Evolutionary conservation across 2,888 invertebrate genomes (phyloP), one percentile per base, ranked within the genome.

Genomic region (Drosophila fulvimacula): DNA sequence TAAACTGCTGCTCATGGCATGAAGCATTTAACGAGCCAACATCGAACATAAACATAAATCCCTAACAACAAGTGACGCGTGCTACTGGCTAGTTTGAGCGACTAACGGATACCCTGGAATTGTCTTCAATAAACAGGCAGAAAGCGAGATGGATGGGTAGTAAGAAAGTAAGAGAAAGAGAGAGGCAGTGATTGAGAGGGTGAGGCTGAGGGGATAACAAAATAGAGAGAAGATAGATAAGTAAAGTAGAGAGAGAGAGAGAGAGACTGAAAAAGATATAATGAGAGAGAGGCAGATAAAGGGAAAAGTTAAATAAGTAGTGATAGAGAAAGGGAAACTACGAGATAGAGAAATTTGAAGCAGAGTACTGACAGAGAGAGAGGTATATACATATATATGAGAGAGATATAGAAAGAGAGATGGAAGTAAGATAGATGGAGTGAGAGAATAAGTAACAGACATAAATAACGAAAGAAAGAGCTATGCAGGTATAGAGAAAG

Each of bases 1-100:
- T 72, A 85, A 85, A 85, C 69, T 65, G 73, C 82, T 75, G 70
- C 66, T 62, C 56, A 53, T 59, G 57, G 53, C 82, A 69, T 82
- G 52, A 79, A 72, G 52, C 38, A 68, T 66, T 82, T 79, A 76
- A 85, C 76, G 80, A 70, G 58, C 60, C 51, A 27, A 19, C 19
- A 57, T 36, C 15, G 39, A 21, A 27, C 59, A 71, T 67, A 69
- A 75, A 79, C 67, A 39, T 51, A 62, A 49, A 63, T 49, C 67
- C 36, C 27, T 41, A 57, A 46, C 55, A 46, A 42, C 56, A 46
- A 48, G 36, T 15, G 17, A 5, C 11, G 13, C 17, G n/a, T 13
- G 42, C 41, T 15, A 7, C 11, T n/a, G 6, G 3, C n/a, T 11
- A 10, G 1, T 4, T 13, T n/a, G n/a, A 10, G 9, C 7, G 32